phyloP scores from a whole-genome alignment of 2,888 invertebrate species.

The Hecatera dysodea region DNA sequence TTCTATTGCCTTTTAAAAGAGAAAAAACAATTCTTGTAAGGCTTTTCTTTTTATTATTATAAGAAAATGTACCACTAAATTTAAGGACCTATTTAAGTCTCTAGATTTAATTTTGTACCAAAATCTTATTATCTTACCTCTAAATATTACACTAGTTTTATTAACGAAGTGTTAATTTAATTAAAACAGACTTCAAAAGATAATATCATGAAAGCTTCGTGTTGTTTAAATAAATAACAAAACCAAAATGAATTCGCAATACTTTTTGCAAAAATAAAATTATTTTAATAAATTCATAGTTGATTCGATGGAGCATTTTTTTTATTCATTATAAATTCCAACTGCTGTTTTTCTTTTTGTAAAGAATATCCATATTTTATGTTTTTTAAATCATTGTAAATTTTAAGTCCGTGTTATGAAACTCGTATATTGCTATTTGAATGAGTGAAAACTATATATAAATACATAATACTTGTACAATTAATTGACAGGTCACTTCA shows the following conservation, averaged over 20 bases:
- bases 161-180: conserved; percentile 41
- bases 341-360: background rate
- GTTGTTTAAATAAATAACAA: too few species aligned
- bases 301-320: conserved; percentile 1
- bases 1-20: background rate
- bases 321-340: conserved; percentile 33
- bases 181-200: conserved; percentile 19
- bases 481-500: too few species aligned
- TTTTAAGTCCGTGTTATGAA: too few species aligned
- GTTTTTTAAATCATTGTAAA: too few species aligned
- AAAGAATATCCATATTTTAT: background rate
- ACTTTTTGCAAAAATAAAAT: conserved; percentile 14
- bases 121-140: conserved; percentile 29
- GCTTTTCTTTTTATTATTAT: conserved; percentile 1
- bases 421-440: too few species aligned
- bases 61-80: conserved; percentile 4
- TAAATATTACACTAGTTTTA: conserved; percentile 24
- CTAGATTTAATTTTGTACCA: conserved; percentile 15
- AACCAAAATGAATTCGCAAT: conserved; percentile 22
- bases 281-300: conserved; percentile 19
- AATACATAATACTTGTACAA: too few species aligned
- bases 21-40: conserved; percentile 2
- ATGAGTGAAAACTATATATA: too few species aligned
- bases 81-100: background rate
- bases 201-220: conserved; percentile 23